Percentiles rank a stretch among this genome's conserved stretches.
Conservation (phyloP, 2,888 invertebrate species). For the Prosopocoilus inquinatus region DNA sequence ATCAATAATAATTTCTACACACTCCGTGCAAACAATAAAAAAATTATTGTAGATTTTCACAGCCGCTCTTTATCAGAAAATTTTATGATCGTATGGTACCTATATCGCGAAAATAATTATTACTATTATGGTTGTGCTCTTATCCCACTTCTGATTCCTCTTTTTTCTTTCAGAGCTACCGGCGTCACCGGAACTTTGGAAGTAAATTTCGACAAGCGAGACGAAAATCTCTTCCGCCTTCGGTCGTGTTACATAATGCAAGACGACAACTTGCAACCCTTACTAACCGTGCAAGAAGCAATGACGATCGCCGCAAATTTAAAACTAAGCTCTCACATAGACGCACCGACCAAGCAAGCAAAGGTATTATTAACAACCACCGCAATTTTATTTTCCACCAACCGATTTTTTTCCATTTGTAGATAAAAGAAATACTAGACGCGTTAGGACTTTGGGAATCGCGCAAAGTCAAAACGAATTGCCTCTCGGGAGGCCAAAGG, state of each 20-base stretch:
- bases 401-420: slow-evolving; percentile 36
- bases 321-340: slow-evolving; percentile 70
- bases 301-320: slow-evolving; percentile 85
- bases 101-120: background rate
- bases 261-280: slow-evolving; percentile 76
- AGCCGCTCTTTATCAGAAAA: background rate
- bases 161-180: slow-evolving; percentile 43
- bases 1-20: too few relatives aligned
- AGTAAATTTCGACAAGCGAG: slow-evolving; percentile 69
- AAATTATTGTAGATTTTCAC: too few relatives aligned
- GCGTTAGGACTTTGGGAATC: slow-evolving; percentile 71
- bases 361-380: slow-evolving; percentile 58
- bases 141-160: too few relatives aligned
- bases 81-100: background rate
- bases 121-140: background rate
- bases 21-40: too few relatives aligned
- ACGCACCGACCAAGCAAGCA: slow-evolving; percentile 60
- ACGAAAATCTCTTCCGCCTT: slow-evolving; percentile 67
- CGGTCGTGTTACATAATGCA: slow-evolving; percentile 90
- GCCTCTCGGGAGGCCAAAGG: slow-evolving; percentile 85
- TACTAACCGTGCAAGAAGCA: slow-evolving; percentile 81
- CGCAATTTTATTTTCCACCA: background rate
- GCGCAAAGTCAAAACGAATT: slow-evolving; percentile 65
- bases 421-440: slow-evolving; percentile 78
- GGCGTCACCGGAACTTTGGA: slow-evolving; percentile 65